Percentiles rank a stretch among this genome's conserved stretches.
Conservation (phyloP, 2,113 vertebrate genomes). For the Arenaria interpres region DNA sequence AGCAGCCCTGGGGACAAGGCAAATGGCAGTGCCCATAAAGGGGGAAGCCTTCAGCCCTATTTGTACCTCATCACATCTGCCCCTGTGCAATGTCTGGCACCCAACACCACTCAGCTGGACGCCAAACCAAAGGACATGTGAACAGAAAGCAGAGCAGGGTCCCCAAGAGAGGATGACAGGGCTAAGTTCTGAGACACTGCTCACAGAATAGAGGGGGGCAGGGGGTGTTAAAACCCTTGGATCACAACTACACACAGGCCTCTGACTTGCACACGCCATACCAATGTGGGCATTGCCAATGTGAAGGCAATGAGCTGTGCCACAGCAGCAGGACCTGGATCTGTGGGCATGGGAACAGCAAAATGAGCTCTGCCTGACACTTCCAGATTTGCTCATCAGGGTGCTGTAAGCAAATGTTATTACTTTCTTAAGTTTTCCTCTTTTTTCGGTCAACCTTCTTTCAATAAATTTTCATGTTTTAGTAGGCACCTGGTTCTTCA, state of each 20-base stretch:
- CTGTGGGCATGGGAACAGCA: neutral
- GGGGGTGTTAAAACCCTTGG: neutral
- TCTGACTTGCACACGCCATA: neutral
- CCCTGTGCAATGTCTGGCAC: neutral
- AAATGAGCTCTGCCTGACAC: neutral
- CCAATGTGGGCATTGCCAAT: rapidly evolving
- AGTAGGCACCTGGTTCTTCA: neutral
- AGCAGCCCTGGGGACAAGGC: no score
- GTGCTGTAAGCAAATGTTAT: neutral
- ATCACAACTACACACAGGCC: neutral
- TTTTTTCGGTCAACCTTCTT: neutral
- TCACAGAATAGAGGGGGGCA: rapidly evolving
- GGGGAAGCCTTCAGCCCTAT: neutral
- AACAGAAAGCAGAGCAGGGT: neutral
- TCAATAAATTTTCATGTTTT: neutral
- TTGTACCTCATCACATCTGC: neutral
- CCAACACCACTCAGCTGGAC: neutral
- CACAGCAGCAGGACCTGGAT: neutral
- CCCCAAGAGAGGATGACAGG: rapidly evolving
- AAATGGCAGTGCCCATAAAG: neutral
- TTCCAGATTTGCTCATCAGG: neutral
- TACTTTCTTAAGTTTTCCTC: neutral
- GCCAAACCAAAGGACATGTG: neutral
- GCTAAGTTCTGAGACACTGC: neutral
- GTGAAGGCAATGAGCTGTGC: neutral